A percentile compares a stretch with the other conserved stretches of the same genome.
phyloP scores from a whole-genome alignment of 2,113 vertebrate species.

The Emberiza fucata region DNA sequence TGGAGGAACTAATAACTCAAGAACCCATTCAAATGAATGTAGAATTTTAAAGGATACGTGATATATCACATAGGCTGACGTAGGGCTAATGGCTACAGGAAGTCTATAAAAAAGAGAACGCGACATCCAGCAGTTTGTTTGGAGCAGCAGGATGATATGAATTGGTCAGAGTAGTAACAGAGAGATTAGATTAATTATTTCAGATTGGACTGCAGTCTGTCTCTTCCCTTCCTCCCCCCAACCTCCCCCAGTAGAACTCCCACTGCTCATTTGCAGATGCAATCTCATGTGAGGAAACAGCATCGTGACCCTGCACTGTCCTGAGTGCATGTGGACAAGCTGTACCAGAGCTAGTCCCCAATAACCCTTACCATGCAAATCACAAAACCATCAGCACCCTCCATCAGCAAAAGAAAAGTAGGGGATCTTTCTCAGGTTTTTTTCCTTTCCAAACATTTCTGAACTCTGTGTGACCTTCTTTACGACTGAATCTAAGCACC shows the following conservation, averaged over 20 bases:
- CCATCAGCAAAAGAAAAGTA: background rate
- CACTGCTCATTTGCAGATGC: background rate
- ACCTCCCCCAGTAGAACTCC: background rate
- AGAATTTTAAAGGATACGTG: background rate
- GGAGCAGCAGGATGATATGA: background rate
- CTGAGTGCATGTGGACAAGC: background rate
- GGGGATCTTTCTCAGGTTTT: constrained; percentile 31
- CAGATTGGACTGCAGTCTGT: background rate
- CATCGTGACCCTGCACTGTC: background rate
- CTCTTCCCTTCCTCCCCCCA: background rate
- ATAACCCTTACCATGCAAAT: background rate
- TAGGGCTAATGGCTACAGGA: constrained; percentile 27
- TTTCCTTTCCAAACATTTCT: constrained; percentile 73
- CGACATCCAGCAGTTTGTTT: constrained; percentile 14
- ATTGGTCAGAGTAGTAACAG: background rate
- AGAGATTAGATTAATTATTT: constrained; percentile 18
- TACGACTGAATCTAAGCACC: constrained; percentile 63
- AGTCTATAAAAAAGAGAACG: constrained; percentile 30
- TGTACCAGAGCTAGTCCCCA: background rate
- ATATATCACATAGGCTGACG: constrained; percentile 21
- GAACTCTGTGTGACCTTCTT: constrained; percentile 78
- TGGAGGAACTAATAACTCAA: constrained; percentile 62
- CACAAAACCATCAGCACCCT: constrained; percentile 19
- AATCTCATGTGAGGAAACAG: background rate
- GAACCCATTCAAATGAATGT: constrained; percentile 29